Percentiles rank a stretch among this genome's conserved stretches.
phyloP scores from a whole-genome alignment of 2,888 invertebrate species.

The Harpagoxenus sublaevis region DNA sequence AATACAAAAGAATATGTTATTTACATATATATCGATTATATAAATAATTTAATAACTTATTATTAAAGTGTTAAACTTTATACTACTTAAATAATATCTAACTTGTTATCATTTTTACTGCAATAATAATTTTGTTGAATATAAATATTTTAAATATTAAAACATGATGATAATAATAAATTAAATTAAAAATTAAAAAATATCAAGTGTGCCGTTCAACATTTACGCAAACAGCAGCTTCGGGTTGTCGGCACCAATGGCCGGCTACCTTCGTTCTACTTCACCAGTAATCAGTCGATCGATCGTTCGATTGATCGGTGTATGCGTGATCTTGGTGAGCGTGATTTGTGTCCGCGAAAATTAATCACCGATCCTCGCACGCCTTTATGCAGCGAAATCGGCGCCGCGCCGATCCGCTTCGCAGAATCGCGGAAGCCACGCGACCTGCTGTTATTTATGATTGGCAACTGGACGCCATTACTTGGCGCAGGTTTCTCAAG shows the following conservation, averaged over 20 bases:
- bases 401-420: conserved; percentile 59
- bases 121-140: not conserved
- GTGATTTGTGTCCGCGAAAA: conserved; percentile 75
- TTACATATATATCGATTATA: not conserved
- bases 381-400: conserved; percentile 64
- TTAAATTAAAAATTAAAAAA: not conserved
- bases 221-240: conserved; percentile 1
- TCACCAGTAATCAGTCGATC: conserved; percentile 16
- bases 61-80: not conserved
- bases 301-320: conserved; percentile 17
- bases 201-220: not conserved
- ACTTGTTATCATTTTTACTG: not conserved
- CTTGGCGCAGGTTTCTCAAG: conserved; percentile 61
- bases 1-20: not conserved
- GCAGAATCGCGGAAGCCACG: conserved; percentile 75
- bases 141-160: not conserved
- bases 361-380: conserved; percentile 72
- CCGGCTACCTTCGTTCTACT: conserved; percentile 27
- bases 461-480: conserved; percentile 71
- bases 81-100: no score
- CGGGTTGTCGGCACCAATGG: conserved; percentile 38
- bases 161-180: not conserved
- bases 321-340: conserved; percentile 37
- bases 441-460: conserved; percentile 77
- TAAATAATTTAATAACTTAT: not conserved